These are phyloP conservation scores for Trididemnum miniatum DNA, from an alignment of 23 tunicate species.

Conservation along the genomic window DNA sequence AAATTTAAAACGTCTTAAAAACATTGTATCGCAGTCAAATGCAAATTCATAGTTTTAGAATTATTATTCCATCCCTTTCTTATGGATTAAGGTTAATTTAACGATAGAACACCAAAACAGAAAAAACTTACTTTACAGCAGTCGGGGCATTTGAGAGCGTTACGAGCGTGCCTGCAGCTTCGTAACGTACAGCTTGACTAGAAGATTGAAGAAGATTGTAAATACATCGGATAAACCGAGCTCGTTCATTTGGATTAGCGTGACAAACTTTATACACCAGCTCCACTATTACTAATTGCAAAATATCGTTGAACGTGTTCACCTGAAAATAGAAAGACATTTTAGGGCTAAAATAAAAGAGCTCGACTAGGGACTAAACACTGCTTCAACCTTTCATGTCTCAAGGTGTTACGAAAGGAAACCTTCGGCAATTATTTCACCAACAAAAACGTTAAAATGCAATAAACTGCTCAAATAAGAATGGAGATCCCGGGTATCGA, in stretches of 20 bases:
- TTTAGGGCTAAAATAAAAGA: too few species aligned
- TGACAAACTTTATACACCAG: slow-evolving; percentile 98
- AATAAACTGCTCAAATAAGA: too few species aligned
- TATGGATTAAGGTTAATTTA: too few species aligned
- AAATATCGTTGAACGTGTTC: slow-evolving; percentile 96
- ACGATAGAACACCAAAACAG: background rate
- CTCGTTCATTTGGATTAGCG: slow-evolving; percentile 92
- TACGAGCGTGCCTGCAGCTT: slow-evolving; percentile 98
- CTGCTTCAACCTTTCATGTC: too few species aligned
- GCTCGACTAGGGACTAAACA: too few species aligned
- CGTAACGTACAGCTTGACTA: slow-evolving; percentile 97
- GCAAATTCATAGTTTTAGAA: background rate
- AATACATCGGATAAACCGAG: slow-evolving; percentile 96
- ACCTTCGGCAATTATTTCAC: too few species aligned
- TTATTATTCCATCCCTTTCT: background rate
- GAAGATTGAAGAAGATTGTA: slow-evolving; percentile 96
- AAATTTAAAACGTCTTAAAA: too few species aligned
- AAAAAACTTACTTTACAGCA: slow-evolving; percentile 90
- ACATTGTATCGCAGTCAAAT: background rate
- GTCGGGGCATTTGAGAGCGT: slow-evolving; percentile 97
- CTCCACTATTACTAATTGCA: slow-evolving; percentile 98
- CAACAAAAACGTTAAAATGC: too few species aligned
- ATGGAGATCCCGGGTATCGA: too few species aligned
- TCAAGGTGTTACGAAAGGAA: too few species aligned
- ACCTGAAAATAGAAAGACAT: slow-evolving; percentile 79